These are phyloP conservation scores for Gulo gulo DNA, from an alignment of 2,113 vertebrate genomes.

Conservation along the genomic window DNA sequence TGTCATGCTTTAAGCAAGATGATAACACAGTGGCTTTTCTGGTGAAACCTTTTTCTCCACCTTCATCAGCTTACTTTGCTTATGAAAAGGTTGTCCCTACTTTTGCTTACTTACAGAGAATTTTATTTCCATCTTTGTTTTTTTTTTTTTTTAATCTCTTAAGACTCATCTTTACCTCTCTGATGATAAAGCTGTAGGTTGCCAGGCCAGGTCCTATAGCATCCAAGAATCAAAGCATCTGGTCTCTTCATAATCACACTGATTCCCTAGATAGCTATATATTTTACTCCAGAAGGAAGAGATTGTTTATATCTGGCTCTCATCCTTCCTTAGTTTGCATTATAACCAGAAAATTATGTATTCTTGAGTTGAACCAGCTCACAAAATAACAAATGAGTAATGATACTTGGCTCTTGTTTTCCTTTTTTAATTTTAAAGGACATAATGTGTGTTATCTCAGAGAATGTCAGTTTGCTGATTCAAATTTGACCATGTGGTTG, in stretches of 20 bases:
- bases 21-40: neutral
- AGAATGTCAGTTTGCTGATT: conserved; percentile 79
- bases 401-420: conserved; percentile 73
- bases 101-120: conserved; percentile 11
- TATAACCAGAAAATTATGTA: conserved; percentile 77
- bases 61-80: neutral
- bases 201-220: conserved; percentile 8
- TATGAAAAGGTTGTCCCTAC: neutral
- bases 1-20: neutral
- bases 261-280: conserved; percentile 60
- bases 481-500: conserved; percentile 74
- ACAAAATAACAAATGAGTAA: conserved; percentile 77
- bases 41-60: neutral
- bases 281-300: conserved; percentile 67
- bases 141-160: conserved; percentile 5
- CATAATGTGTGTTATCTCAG: conserved; percentile 75
- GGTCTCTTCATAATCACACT: conserved; percentile 27
- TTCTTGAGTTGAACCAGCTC: conserved; percentile 69
- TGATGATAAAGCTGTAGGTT: neutral
- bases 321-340: conserved; percentile 71
- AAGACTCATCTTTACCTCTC: conserved; percentile 55
- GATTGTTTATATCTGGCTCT: conserved; percentile 71
- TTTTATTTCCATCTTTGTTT: conserved; percentile 19
- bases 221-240: conserved; percentile 52
- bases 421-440: conserved; percentile 73